Conservation (phyloP, 1,140 invertebrate genomes). For the Cyphomyrmex costatus region DNA sequence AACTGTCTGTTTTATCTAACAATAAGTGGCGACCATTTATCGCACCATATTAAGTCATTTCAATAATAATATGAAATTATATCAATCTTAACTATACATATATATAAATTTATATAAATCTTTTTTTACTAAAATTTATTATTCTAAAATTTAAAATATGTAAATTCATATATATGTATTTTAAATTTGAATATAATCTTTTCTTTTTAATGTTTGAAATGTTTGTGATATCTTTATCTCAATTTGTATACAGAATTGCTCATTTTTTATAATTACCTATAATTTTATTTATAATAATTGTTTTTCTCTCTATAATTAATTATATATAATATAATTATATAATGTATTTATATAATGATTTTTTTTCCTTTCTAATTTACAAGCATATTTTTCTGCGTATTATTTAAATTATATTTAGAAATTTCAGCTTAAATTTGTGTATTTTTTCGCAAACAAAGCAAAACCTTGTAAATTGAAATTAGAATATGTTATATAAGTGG, state of each 20-base stretch:
- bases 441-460: background rate
- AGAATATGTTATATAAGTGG: background rate
- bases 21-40: background rate
- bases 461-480: slow-evolving; percentile 8
- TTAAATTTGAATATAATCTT: background rate
- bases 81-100: background rate
- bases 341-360: background rate
- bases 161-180: background rate
- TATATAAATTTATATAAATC: too few species aligned
- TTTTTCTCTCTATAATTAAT: background rate
- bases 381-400: background rate
- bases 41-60: background rate
- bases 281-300: slow-evolving; percentile 8
- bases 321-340: too few species aligned
- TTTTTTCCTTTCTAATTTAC: background rate
- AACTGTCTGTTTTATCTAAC: background rate
- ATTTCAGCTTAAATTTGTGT: background rate
- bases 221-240: background rate
- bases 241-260: background rate
- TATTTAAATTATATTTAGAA: background rate
- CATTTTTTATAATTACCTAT: background rate
- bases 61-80: background rate
- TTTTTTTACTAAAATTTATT: background rate
- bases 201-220: background rate
- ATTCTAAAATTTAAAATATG: background rate